Percentiles rank a stretch among this genome's conserved stretches.
Conservation (phyloP, 2,888 invertebrate genomes). For the Stegophylla sp. region DNA sequence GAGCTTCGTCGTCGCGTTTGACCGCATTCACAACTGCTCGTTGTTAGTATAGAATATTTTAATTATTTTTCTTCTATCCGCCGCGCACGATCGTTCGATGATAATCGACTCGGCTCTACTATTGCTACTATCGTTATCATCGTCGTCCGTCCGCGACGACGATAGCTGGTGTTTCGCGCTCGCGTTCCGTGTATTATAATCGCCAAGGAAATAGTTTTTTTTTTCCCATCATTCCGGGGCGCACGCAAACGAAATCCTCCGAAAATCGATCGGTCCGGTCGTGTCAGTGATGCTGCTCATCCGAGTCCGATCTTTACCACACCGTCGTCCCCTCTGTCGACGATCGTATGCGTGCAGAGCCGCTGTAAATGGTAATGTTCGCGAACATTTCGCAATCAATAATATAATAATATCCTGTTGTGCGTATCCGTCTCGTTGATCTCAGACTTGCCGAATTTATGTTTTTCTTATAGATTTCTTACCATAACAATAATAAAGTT, state of each 20-base stretch:
- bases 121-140: too few relatives aligned
- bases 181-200: too few relatives aligned
- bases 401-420: background rate
- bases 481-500: background rate
- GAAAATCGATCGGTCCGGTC: slow-evolving; percentile 29
- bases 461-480: background rate
- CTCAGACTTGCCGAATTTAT: background rate
- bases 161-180: too few relatives aligned
- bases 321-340: slow-evolving; percentile 16
- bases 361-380: slow-evolving; percentile 49
- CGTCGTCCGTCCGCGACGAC: too few relatives aligned
- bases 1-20: too few relatives aligned
- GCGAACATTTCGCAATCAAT: slow-evolving; percentile 32
- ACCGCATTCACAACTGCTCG: too few relatives aligned
- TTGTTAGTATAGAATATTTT: too few relatives aligned
- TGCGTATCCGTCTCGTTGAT: background rate
- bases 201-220: too few relatives aligned
- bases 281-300: background rate
- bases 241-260: background rate
- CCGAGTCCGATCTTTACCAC: slow-evolving; percentile 6
- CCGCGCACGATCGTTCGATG: too few relatives aligned
- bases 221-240: background rate
- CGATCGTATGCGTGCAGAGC: background rate
- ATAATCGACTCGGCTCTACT: too few relatives aligned
- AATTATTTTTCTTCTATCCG: too few relatives aligned